A percentile compares a stretch with the other conserved stretches of the same genome.
Conservation (phyloP, 2,888 invertebrate genomes). For the Phengaris arion region DNA sequence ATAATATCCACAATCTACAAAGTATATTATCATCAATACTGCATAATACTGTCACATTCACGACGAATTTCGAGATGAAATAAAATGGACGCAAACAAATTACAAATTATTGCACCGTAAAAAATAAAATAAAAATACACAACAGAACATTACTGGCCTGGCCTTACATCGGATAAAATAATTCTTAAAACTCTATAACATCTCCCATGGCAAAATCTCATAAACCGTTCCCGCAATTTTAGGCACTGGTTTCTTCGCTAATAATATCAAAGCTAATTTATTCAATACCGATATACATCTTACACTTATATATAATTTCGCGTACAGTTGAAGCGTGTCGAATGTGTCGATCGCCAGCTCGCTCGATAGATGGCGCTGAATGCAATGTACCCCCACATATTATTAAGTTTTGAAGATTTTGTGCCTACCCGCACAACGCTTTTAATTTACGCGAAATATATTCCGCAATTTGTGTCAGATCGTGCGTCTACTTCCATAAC, state of each 20-base stretch:
- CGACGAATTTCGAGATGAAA: constrained; percentile 55
- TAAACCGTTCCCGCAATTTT: constrained; percentile 56
- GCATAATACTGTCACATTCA: constrained; percentile 71
- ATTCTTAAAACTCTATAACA: constrained; percentile 37
- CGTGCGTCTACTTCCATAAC: no score
- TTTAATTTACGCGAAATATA: no score
- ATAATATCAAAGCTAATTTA: constrained; percentile 73
- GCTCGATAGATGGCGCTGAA: constrained; percentile 19
- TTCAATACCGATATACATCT: constrained; percentile 62
- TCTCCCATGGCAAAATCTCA: constrained; percentile 56
- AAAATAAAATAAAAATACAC: constrained; percentile 46
- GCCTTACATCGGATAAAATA: constrained; percentile 39
- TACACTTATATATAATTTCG: constrained; percentile 47
- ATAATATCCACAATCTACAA: constrained; percentile 38
- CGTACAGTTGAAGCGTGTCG: constrained; percentile 32
- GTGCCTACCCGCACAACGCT: no score
- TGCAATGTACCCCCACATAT: background rate
- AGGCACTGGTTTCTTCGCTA: constrained; percentile 74
- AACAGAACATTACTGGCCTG: constrained; percentile 49
- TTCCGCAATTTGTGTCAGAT: no score
- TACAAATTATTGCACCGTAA: constrained; percentile 71
- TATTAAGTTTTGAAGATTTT: background rate
- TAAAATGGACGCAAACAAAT: constrained; percentile 75
- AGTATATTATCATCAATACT: constrained; percentile 51
- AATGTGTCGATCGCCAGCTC: constrained; percentile 22